Conservation (phyloP, 23 tunicate species). For the Corella eumyota region DNA sequence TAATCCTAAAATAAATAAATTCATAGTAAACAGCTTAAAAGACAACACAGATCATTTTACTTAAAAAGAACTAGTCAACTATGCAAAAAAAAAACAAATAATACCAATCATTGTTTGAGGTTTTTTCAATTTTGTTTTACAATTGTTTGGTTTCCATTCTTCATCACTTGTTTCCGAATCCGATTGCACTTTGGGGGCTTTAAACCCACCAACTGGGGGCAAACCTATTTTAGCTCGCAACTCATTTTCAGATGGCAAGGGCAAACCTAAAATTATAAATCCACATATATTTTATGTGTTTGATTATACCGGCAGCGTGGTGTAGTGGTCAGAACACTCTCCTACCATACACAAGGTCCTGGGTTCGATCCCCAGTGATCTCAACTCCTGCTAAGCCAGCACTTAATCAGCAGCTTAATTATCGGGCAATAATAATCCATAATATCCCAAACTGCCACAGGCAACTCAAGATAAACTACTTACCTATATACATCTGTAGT, state of each 20-base stretch:
- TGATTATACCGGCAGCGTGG: background rate
- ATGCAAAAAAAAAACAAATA: background rate
- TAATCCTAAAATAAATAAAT: background rate
- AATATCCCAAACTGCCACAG: too few relatives aligned
- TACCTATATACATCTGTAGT: constrained; percentile 18
- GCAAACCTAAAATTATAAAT: constrained; percentile 30
- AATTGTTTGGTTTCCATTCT: constrained; percentile 34
- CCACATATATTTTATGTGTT: background rate
- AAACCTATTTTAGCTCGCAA: constrained; percentile 53
- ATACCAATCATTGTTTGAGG: too few relatives aligned
- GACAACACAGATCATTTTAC: too few relatives aligned
- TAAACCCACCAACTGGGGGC: constrained; percentile 10
- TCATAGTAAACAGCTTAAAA: background rate
- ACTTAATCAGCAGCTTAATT: too few relatives aligned
- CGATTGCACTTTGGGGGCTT: background rate
- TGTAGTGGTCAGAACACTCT: background rate
- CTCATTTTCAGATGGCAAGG: constrained; percentile 52
- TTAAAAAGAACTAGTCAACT: too few relatives aligned
- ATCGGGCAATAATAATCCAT: too few relatives aligned
- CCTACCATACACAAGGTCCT: too few relatives aligned
- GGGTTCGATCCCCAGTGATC: too few relatives aligned
- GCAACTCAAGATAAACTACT: too few relatives aligned
- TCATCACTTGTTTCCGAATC: constrained; percentile 10
- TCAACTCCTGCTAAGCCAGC: too few relatives aligned
- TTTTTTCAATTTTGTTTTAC: too few relatives aligned